Evolutionary conservation across 2,888 invertebrate genomes (phyloP), one percentile per base, ranked within the genome.

Genomic region (Aradus depressus): DNA sequence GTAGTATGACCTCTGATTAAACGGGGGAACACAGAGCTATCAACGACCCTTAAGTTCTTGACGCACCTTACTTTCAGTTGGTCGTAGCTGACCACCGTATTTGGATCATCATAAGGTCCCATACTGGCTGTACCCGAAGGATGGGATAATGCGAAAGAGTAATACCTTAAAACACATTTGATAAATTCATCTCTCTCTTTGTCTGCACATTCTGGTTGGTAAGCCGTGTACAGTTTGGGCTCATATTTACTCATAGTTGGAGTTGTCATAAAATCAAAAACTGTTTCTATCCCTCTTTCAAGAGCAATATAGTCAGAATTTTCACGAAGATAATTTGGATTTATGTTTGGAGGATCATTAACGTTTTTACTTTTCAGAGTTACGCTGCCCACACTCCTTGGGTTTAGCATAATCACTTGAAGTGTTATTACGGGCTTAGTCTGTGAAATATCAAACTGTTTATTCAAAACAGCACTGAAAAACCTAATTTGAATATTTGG

Each of bases 71-170:
- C 50, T 31, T 16, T 12, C n/a, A 50, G 43, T 4, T 34, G 28
- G n/a, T n/a, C n/a, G 14, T 42, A 25, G 5, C 25, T 34, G 3
- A 50, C 50, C 4, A 50, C 50, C 16, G 42, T 22, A 4, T 32
- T 14, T 3, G 42, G 2, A 18, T 39, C 39, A 3, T 42, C 14
- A 3, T 18, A 21, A 5, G 42, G 5, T 10, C 50, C 50, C 50
- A 50, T 50, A 16, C 25, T 50, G 22, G 16, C 16, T 12, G 50
- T 43, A 6, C 50, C 50, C 8, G 34, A 31, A 5, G 50, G 50
- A 12, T 50, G 50, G 42, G 23, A 50, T 2, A 34, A 18, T 3
- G 50, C 43, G 3, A 14, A 4, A 12, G 49, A 26, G 25, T 41
- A 41, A 21, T 16, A 6, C 2, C 12, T 39, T n/a, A 37, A 28